Percentiles rank a stretch among this genome's conserved stretches.
phyloP scores from a whole-genome alignment of 2,888 invertebrate species.

The Pollenia labialis region DNA sequence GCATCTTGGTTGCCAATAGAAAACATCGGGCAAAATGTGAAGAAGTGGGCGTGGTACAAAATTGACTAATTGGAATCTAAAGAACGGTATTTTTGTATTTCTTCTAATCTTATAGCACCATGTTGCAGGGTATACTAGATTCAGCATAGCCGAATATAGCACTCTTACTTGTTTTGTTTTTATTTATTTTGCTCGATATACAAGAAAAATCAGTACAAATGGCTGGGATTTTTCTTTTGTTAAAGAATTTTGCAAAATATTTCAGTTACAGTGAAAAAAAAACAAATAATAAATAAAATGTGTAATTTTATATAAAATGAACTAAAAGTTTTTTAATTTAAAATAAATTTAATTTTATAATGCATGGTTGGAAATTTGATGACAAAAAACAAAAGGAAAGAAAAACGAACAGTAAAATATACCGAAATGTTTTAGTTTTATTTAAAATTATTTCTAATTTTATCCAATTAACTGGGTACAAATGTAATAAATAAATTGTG shows the following conservation, averaged over 20 bases:
- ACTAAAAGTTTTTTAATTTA: constrained; percentile 49
- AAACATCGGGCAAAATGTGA: too few species aligned
- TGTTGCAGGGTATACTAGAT: too few species aligned
- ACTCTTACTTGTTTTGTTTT: background rate
- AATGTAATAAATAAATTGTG: constrained; percentile 37
- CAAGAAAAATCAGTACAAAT: constrained; percentile 58
- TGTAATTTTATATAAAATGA: constrained; percentile 37
- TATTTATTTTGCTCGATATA: constrained; percentile 43
- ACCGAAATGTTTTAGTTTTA: constrained; percentile 11
- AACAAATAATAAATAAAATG: constrained; percentile 48
- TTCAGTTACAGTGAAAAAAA: constrained; percentile 64
- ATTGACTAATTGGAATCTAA: too few species aligned
- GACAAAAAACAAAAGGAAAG: constrained; percentile 44
- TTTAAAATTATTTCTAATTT: constrained; percentile 51
- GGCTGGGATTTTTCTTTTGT: constrained; percentile 66
- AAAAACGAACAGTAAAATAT: background rate
- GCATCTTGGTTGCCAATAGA: too few species aligned
- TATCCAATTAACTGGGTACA: constrained; percentile 47
- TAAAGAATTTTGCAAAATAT: constrained; percentile 66
- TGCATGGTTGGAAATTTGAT: constrained; percentile 59
- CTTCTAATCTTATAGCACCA: too few species aligned
- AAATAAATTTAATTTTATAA: constrained; percentile 59
- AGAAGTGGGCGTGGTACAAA: too few species aligned
- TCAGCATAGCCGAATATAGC: too few species aligned
- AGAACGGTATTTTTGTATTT: too few species aligned